These are phyloP conservation scores for Panthera uncia DNA, from an alignment of 2,113 vertebrate genomes.

Conservation along the genomic window DNA sequence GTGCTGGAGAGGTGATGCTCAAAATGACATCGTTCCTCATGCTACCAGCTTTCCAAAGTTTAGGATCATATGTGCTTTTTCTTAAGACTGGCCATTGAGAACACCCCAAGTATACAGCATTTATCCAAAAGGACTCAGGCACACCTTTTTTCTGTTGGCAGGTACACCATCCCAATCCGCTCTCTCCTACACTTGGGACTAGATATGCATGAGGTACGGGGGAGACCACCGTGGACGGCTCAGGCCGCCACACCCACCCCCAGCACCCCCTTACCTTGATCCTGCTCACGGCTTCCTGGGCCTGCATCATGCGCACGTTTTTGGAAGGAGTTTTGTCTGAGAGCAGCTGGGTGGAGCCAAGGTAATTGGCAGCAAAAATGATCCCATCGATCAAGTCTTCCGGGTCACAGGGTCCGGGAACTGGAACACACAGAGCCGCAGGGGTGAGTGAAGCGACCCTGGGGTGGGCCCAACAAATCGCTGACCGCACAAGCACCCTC, in stretches of 20 bases:
- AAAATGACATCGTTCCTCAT: not conserved
- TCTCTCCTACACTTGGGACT: not conserved
- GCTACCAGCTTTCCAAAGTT: not conserved
- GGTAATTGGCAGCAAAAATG: constrained; percentile 98
- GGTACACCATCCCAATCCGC: not conserved
- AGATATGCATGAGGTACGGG: not conserved
- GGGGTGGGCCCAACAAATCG: not conserved
- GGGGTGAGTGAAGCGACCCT: constrained; percentile 47
- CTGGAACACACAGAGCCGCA: constrained; percentile 83
- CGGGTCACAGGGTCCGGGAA: constrained; percentile 98
- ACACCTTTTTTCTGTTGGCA: not conserved
- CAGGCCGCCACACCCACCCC: not conserved
- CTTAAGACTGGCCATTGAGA: not conserved
- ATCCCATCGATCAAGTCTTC: constrained; percentile 99
- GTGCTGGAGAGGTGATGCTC: not conserved
- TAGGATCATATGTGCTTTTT: not conserved
- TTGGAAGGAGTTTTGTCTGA: constrained; percentile 98
- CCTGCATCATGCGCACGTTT: constrained; percentile 99
- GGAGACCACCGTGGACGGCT: rapidly evolving
- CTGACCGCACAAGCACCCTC: rapidly evolving
- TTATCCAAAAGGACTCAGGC: not conserved
- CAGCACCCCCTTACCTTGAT: constrained; percentile 92
- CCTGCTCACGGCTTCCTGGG: constrained; percentile 97
- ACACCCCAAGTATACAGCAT: not conserved
- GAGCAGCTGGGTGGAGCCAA: constrained; percentile 97